These are phyloP conservation scores for Odontophorus gujanensis DNA, from an alignment of 2,113 vertebrate genomes.

Conservation along the genomic window DNA sequence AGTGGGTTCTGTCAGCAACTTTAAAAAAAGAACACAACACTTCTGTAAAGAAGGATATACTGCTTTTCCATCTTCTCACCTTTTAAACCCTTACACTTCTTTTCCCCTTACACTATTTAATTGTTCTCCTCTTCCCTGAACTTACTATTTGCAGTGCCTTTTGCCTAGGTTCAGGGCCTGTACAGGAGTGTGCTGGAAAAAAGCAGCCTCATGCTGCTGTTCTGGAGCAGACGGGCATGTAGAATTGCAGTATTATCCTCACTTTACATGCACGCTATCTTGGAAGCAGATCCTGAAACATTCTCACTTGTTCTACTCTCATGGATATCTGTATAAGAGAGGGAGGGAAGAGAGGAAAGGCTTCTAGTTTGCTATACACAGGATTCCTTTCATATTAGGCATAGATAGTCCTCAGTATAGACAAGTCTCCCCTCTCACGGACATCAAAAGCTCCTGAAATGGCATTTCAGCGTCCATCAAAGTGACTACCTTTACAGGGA, in stretches of 20 bases:
- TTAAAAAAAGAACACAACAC: not conserved
- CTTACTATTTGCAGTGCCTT: not conserved
- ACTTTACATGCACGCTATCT: rapidly evolving
- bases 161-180: not conserved
- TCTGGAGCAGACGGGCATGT: not conserved
- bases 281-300: not conserved
- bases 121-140: not conserved
- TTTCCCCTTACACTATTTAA: not conserved
- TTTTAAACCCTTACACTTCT: not conserved
- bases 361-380: not conserved
- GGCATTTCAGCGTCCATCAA: rapidly evolving
- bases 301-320: not conserved
- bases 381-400: not conserved
- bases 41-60: not conserved
- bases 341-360: not conserved
- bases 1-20: not conserved
- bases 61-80: not conserved
- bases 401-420: not conserved
- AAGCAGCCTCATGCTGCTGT: not conserved
- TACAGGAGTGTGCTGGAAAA: not conserved
- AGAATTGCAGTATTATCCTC: not conserved
- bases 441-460: not conserved
- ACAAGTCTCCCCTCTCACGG: rapidly evolving
- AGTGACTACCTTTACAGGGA: not conserved
- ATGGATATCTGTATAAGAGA: not conserved